Percentiles rank a stretch among this genome's conserved stretches.
Evolutionary conservation across 2,797 vertebrate genomes (phyloP).

Genomic region (Melanotaenia parkinsoni): DNA sequence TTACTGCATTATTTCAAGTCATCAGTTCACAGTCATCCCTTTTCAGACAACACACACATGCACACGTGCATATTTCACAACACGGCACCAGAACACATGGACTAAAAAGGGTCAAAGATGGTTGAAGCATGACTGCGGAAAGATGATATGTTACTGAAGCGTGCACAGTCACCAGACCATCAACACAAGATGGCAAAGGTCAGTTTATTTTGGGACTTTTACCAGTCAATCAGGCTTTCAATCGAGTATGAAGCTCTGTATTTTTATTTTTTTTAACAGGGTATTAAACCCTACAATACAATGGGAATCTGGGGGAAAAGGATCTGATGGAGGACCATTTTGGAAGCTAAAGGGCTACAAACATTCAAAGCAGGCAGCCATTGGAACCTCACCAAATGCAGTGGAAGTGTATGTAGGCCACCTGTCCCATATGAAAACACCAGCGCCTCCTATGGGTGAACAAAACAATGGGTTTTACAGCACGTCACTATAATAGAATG

Average conservation of each 20-base stretch:
- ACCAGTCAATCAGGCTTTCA: slow-evolving; percentile 35
- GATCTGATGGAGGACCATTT: slow-evolving; percentile 52
- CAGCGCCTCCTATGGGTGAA: slow-evolving; percentile 87
- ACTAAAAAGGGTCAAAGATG: slow-evolving; percentile 58
- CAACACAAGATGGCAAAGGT: slow-evolving; percentile 59
- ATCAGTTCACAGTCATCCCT: slow-evolving; percentile 21
- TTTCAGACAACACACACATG: slow-evolving; percentile 45
- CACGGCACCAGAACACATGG: slow-evolving; percentile 61
- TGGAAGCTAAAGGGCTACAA: slow-evolving; percentile 65
- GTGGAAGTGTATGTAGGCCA: slow-evolving; percentile 85
- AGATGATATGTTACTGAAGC: slow-evolving; percentile 65
- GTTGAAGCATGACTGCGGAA: slow-evolving; percentile 57
- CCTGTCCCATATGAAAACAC: slow-evolving; percentile 87
- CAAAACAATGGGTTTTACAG: slow-evolving; percentile 83
- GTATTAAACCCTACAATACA: slow-evolving; percentile 30
- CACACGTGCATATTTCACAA: slow-evolving; percentile 47
- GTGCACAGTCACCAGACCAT: slow-evolving; percentile 69
- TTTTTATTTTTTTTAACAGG: slow-evolving; percentile 11
- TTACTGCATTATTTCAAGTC: slow-evolving; percentile 51
- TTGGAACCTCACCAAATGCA: slow-evolving; percentile 85
- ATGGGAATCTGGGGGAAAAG: slow-evolving; percentile 37
- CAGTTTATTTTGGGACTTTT: slow-evolving; percentile 42
- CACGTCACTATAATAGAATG: slow-evolving; percentile 70
- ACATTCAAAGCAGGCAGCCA: slow-evolving; percentile 80
- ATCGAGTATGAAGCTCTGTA: slow-evolving; percentile 19